phyloP scores from a whole-genome alignment of 2,113 vertebrate genomes.

The Dunckerocampus dactyliophorus region DNA sequence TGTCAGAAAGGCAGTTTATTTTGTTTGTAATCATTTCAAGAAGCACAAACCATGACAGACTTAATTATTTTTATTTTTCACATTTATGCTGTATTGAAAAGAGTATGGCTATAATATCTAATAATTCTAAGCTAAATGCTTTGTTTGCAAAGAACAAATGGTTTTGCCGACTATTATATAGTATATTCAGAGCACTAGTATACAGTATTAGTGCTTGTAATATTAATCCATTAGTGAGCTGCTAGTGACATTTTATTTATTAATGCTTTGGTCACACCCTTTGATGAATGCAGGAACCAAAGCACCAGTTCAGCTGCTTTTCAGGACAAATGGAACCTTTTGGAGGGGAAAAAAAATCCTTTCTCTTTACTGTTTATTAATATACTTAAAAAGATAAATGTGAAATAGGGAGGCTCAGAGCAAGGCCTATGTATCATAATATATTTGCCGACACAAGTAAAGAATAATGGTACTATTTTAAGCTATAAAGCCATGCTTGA shows the following conservation, averaged over 20 bases:
- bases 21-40: too few relatives aligned
- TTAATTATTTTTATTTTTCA: too few relatives aligned
- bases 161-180: background rate
- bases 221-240: constrained; percentile 50
- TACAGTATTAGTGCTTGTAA: constrained; percentile 38
- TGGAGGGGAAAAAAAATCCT: constrained; percentile 57
- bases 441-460: constrained; percentile 66
- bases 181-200: background rate
- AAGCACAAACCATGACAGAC: too few relatives aligned
- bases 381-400: constrained; percentile 78
- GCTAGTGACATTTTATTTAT: constrained; percentile 53
- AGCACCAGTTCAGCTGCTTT: constrained; percentile 71
- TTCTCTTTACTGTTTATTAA: constrained; percentile 76
- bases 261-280: constrained; percentile 58
- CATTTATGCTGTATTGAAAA: too few relatives aligned
- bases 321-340: constrained; percentile 72
- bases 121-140: background rate
- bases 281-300: constrained; percentile 72
- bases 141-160: background rate
- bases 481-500: constrained; percentile 68
- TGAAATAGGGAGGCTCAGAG: constrained; percentile 50
- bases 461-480: constrained; percentile 75
- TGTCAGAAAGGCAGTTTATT: background rate
- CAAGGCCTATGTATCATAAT: constrained; percentile 65
- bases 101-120: too few relatives aligned